Percentiles rank a stretch among this genome's conserved stretches.
Conservation (phyloP, 2,888 invertebrate species). For the Drosophila kambysellisi region DNA sequence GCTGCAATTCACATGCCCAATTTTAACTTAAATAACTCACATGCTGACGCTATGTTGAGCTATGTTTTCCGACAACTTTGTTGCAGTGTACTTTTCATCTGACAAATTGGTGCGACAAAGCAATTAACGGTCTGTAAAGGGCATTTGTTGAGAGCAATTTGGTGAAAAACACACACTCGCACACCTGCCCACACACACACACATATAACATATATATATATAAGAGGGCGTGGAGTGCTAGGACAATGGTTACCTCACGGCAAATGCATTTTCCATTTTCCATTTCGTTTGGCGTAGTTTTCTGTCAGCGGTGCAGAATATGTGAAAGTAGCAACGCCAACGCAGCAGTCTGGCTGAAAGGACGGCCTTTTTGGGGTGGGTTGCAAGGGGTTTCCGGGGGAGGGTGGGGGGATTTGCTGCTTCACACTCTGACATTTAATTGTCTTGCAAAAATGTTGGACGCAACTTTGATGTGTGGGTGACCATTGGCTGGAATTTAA, state of each 20-base stretch:
- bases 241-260: conserved; percentile 20
- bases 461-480: conserved; percentile 49
- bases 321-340: conserved; percentile 36
- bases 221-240: background rate
- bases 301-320: conserved; percentile 38
- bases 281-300: conserved; percentile 27
- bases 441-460: conserved; percentile 60
- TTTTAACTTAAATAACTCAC: background rate
- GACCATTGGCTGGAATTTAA: conserved; percentile 66
- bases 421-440: conserved; percentile 70
- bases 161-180: conserved; percentile 14
- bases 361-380: background rate
- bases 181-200: background rate
- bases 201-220: too few species aligned
- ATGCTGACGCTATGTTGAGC: background rate
- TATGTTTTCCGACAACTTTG: conserved; percentile 14
- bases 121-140: conserved; percentile 67
- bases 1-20: background rate
- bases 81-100: conserved; percentile 15
- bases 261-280: conserved; percentile 37
- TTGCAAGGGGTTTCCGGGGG: background rate
- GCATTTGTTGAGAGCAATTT: conserved; percentile 43
- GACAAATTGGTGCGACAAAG: conserved; percentile 70
- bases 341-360: conserved; percentile 8
- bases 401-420: background rate